Evolutionary conservation across 2,113 vertebrate genomes (phyloP), one percentile per base, ranked within the genome.

Genomic region (Malaclemys terrapin): DNA sequence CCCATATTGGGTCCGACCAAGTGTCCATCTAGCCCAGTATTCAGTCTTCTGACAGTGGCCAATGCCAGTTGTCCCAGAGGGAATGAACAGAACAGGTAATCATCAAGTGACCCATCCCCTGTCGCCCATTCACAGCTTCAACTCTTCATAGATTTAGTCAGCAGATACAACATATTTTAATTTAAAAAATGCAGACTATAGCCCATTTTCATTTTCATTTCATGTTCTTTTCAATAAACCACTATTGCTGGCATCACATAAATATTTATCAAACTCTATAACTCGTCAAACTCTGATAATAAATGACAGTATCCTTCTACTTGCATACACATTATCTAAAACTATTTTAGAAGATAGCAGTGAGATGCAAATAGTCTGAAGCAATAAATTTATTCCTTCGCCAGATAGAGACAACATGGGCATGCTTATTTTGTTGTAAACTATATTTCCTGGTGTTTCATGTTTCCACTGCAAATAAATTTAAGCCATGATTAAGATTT

Each of bases 181-280:
- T 62, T 29, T 90, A 92, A 97, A 96, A 97, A 95, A 87, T 53
- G 93, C 25, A 79, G 79, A 89, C 76, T 65, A 87, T 35, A 91
- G 94, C 62, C 8, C 1, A 92, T 93, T 97, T 97, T 97, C 1
- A 92, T 93, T 97, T 97, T 97, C 76, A 93, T 87, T 97, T 97
- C 12, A 96, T 93, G 96, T 97, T 93, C 56, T 90, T 97, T 94
- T 96, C 93, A 96, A 76, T 89, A 84, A 97, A 97, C 97, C 22
- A 11, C 38, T 78, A 80, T 52, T 52, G 90, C 85, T 75, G 84
- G 53, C 78, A 94, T 45, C 31, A 62, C 80, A 98, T 96, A 97
- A 98, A 98, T 98, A 98, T 98, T 98, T 97, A 98, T 97, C 89
- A 93, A 94, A 92, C 52, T 72, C 80, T 78, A 47, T 72, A 90